phyloP scores from a whole-genome alignment of 2,113 vertebrate species.

The Lampris incognitus region DNA sequence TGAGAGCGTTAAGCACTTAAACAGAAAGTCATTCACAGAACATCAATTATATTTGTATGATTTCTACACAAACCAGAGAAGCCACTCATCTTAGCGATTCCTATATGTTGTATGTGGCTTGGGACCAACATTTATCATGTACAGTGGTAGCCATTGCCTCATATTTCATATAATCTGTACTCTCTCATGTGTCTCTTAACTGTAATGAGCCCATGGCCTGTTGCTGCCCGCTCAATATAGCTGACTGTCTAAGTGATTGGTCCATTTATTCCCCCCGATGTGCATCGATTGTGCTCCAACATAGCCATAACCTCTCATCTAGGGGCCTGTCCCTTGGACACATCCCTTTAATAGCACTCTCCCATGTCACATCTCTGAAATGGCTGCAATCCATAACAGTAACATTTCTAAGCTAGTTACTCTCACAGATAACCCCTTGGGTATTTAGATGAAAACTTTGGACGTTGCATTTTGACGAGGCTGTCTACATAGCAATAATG shows the following conservation, averaged over 20 bases:
- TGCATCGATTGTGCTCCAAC: constrained; percentile 68
- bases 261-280: constrained; percentile 62
- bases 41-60: background rate
- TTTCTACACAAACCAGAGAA: background rate
- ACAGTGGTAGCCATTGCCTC: constrained; percentile 25
- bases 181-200: constrained; percentile 58
- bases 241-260: constrained; percentile 67
- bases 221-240: constrained; percentile 56
- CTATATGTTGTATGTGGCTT: background rate
- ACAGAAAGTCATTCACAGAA: background rate
- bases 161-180: constrained; percentile 61
- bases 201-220: constrained; percentile 54
- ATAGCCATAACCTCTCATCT: constrained; percentile 52
- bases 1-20: background rate
- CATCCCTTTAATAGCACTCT: constrained; percentile 43
- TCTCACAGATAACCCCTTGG: constrained; percentile 29
- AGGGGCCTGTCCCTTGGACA: constrained; percentile 40
- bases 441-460: constrained; percentile 12
- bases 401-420: constrained; percentile 39
- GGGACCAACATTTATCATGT: constrained; percentile 24
- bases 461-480: constrained; percentile 20
- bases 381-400: constrained; percentile 44
- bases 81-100: background rate
- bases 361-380: constrained; percentile 57
- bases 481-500: constrained; percentile 20